Base-by-base conservation (phyloP, 37 sponge, comb jelly and placozoan genomes). In the Halichondria panicea region DNA sequence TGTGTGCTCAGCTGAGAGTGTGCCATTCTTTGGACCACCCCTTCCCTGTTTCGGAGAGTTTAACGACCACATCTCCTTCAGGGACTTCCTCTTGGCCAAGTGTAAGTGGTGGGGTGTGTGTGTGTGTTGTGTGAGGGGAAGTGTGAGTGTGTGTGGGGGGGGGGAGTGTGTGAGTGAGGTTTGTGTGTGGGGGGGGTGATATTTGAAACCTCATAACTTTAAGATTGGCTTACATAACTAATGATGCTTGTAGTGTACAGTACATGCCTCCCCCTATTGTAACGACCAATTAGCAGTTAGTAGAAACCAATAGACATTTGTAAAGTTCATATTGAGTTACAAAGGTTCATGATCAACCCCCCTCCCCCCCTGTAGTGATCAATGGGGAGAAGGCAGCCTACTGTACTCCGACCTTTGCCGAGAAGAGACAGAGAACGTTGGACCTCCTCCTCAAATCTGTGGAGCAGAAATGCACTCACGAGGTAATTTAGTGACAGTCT, bases 301-400 rank as follows among this genome's bases (percentile, higher is more conserved):
- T n/a, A n/a, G n/a, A n/a, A n/a, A n/a, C n/a, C n/a, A n/a, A n/a
- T n/a, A n/a, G n/a, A n/a, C n/a, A n/a, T n/a, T n/a, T n/a, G n/a
- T n/a, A n/a, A n/a, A n/a, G n/a, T n/a, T n/a, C n/a, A n/a, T n/a
- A n/a, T n/a, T n/a, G n/a, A n/a, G n/a, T n/a, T n/a, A 62, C 12
- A 2, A 31, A 33, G 39, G 24, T 68, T 13, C 72, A 52, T 53
- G 33, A 27, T 12, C 6, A 43, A 75, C 4, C 15, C 19, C 28
- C 50, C 5, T 79, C 32, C 1, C 25, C 46, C 21, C 31, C 19
- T 74, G 27, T 77, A 93, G 93, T 93, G 62, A 93, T 93, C 27
- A 93, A 93, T 74, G 89, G 90, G 39, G 93, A 93, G 72, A 93
- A 93, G 77, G 93, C 93, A 36, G 63, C 90, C 37, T 89, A 89